Percentiles rank a stretch among this genome's conserved stretches.
These are phyloP conservation scores for Lasioglossum baleicum DNA, from an alignment of 1,140 invertebrate genomes.

Conservation along the genomic window DNA sequence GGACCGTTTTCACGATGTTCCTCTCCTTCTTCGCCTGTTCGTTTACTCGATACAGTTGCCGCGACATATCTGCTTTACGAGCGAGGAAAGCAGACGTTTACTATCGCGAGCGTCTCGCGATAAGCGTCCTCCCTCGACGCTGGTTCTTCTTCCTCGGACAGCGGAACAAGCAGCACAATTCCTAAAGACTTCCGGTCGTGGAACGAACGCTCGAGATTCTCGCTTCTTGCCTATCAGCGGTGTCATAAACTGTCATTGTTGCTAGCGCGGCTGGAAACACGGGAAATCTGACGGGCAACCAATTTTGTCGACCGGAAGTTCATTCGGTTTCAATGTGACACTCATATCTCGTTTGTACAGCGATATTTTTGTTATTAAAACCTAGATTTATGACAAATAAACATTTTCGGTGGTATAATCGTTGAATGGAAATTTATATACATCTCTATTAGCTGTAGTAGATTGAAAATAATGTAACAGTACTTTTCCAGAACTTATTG, in stretches of 20 bases:
- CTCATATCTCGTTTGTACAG: too few relatives aligned
- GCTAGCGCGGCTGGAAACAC: background rate
- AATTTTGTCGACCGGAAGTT: background rate
- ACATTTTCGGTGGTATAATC: too few relatives aligned
- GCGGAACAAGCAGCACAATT: slow-evolving; percentile 23
- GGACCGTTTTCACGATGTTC: background rate
- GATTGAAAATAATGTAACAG: too few relatives aligned
- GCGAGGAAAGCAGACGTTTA: slow-evolving; percentile 71
- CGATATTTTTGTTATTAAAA: too few relatives aligned
- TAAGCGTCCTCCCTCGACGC: slow-evolving; percentile 57
- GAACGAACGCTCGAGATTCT: background rate
- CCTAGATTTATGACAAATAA: too few relatives aligned
- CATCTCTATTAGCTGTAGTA: too few relatives aligned
- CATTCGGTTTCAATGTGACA: background rate
- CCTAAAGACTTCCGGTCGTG: slow-evolving; percentile 23
- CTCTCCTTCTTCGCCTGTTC: slow-evolving; percentile 26
- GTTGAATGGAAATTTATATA: too few relatives aligned
- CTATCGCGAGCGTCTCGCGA: slow-evolving; percentile 66
- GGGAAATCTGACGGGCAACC: background rate
- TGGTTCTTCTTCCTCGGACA: slow-evolving; percentile 2
- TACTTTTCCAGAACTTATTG: too few relatives aligned
- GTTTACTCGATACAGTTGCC: slow-evolving; percentile 24
- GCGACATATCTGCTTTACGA: slow-evolving; percentile 51
- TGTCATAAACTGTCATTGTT: slow-evolving; percentile 23
- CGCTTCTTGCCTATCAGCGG: background rate